Base-by-base conservation (phyloP, 2,113 vertebrate genomes). In the Amblyornis subalaris region DNA sequence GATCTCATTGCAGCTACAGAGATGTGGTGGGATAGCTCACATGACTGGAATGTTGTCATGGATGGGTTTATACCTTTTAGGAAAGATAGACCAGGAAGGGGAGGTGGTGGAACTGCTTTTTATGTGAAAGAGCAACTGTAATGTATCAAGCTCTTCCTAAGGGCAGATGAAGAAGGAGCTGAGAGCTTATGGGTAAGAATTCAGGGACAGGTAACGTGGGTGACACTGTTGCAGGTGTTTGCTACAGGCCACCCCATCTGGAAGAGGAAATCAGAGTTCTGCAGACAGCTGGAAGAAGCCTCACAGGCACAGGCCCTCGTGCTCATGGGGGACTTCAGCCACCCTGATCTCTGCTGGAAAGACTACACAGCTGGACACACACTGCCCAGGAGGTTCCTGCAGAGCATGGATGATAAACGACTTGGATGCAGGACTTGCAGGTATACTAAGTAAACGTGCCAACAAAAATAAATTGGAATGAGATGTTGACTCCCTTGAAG, bases 141-240 rank as follows among this genome's bases (percentile, higher is more conserved):
- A 9, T 33, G 2, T 76, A 28, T 9, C 0, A 0, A 76, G 31
- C 5, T 55, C 48, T 69, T 15, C 15, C 25, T 23, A 5, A 5
- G 7, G 18, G 7, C 33, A 5, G 8, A 3, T 50, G 22, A 70
- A 61, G 33, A 66, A 19, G 23, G 69, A 61, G 67, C 23, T 10
- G n/a, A 36, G 40, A 35, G 15, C 9, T 17, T 16, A 42, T 33
- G 26, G 3, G 12, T 42, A 69, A 48, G 21, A 61, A 42, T 69
- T 61, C 22, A 15, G 48, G 29, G 22, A 3, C 17, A 31, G 40
- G 21, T 22, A 48, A 28, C 0, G 0, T 14, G 18, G 8, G 14
- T 55, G 48, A 42, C 25, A 33, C 9, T 75, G 12, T 17, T 19
- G 4, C 40, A 31, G 12, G 4, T 55, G 18, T 62, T 70, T 70